Conservation (phyloP, 2,888 invertebrate species). For the Tupiocoris notatus region DNA sequence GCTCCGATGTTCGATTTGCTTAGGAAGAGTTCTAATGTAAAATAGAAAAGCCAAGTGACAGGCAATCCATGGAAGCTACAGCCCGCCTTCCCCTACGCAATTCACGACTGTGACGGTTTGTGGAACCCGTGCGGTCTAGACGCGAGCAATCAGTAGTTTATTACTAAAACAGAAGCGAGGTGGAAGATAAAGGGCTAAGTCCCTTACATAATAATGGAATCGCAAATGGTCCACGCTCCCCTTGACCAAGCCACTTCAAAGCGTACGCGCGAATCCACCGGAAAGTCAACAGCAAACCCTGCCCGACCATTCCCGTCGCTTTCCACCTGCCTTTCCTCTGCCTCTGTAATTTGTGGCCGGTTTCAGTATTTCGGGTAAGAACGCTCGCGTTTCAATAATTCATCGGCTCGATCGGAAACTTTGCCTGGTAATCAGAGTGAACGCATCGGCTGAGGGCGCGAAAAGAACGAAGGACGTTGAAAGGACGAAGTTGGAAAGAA, state of each 20-base stretch:
- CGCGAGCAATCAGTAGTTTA: slow-evolving; percentile 12
- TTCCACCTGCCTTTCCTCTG: not conserved
- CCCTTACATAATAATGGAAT: slow-evolving; percentile 14
- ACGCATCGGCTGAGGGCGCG: no score
- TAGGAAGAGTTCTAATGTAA: not conserved
- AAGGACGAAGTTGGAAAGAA: no score
- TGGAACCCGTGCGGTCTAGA: not conserved
- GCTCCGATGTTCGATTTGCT: not conserved
- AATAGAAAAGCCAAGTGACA: not conserved
- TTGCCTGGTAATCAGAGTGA: not conserved
- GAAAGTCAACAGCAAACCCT: not conserved
- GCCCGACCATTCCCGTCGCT: not conserved
- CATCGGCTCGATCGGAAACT: not conserved
- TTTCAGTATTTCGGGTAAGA: not conserved
- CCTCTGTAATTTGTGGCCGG: not conserved
- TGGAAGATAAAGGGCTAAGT: slow-evolving; percentile 11
- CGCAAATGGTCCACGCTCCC: slow-evolving; percentile 5
- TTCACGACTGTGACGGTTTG: not conserved
- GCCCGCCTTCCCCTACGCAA: not conserved
- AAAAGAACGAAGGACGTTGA: no score
- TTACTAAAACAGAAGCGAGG: slow-evolving; percentile 7
- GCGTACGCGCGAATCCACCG: not conserved
- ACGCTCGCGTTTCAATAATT: not conserved
- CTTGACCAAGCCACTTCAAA: slow-evolving; percentile 5
- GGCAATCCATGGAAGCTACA: not conserved